These are phyloP conservation scores for Bradypodion pumilum DNA, from an alignment of 2,797 vertebrate species.

Conservation along the genomic window DNA sequence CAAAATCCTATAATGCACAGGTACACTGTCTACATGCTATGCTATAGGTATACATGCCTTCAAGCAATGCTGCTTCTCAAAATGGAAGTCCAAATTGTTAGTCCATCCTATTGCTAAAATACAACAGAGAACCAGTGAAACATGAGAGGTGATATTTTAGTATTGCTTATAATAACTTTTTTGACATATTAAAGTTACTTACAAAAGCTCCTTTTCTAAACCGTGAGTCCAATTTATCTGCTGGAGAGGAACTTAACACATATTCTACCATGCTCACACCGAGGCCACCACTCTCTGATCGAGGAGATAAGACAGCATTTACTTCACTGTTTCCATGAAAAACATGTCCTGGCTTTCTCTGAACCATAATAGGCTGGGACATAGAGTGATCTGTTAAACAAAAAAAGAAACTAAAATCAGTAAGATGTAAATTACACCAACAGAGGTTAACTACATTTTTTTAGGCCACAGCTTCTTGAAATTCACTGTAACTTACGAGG, in stretches of 20 bases:
- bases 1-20: neutral
- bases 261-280: slow-evolving; percentile 99
- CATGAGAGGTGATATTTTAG: neutral
- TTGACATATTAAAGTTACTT: slow-evolving; percentile 71
- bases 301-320: slow-evolving; percentile 94
- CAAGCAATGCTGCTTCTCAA: neutral
- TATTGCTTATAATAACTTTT: neutral
- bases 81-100: neutral
- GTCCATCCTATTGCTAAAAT: neutral
- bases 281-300: slow-evolving; percentile 96
- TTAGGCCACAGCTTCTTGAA: neutral
- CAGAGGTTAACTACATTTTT: neutral
- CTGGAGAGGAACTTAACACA: slow-evolving; percentile 97
- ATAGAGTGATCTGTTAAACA: slow-evolving; percentile 92
- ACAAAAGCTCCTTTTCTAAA: slow-evolving; percentile 98
- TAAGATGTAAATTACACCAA: slow-evolving; percentile 13
- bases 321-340: slow-evolving; percentile 97
- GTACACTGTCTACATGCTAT: neutral
- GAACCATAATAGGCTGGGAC: slow-evolving; percentile 99
- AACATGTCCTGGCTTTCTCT: slow-evolving; percentile 94
- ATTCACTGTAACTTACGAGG: slow-evolving; percentile 85
- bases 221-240: slow-evolving; percentile 96
- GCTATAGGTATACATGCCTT: neutral
- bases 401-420: slow-evolving; percentile 46
- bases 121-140: neutral